Evolutionary conservation across 1,140 invertebrate genomes (phyloP).

Genomic region (Theocolax elegans): DNA sequence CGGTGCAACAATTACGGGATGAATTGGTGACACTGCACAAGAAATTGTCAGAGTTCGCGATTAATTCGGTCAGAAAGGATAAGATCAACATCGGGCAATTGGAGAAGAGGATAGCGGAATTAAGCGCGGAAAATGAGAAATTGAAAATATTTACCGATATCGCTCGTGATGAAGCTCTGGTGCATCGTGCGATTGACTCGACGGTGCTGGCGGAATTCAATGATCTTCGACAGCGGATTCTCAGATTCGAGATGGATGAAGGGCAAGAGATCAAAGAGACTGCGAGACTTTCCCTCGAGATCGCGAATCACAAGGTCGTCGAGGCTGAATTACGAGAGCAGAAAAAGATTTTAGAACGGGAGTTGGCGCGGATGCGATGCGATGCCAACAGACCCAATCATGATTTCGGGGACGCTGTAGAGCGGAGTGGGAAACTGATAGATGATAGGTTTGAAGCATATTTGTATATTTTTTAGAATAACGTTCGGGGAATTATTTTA

Average conservation of each 20-base stretch:
- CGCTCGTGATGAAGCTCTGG: constrained; percentile 56
- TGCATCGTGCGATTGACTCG: constrained; percentile 54
- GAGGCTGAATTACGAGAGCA: constrained; percentile 50
- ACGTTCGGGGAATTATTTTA: no score
- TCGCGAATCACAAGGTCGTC: constrained; percentile 51
- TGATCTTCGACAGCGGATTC: constrained; percentile 73
- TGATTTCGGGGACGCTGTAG: not conserved
- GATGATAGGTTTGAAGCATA: not conserved
- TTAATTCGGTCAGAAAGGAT: not conserved
- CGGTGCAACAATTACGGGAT: not conserved
- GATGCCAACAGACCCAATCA: not conserved
- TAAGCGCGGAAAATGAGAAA: constrained; percentile 50
- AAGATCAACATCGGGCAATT: constrained; percentile 12
- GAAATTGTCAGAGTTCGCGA: constrained; percentile 2
- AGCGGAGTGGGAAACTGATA: not conserved
- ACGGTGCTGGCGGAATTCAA: constrained; percentile 68
- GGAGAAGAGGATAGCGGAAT: constrained; percentile 38
- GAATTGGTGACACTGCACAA: constrained; percentile 30
- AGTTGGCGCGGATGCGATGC: constrained; percentile 48
- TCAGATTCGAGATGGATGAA: constrained; percentile 62
- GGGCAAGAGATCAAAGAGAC: constrained; percentile 74
- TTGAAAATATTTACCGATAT: constrained; percentile 57
- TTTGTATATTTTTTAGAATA: not conserved
- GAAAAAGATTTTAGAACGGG: constrained; percentile 49
- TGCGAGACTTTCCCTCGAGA: constrained; percentile 64